Base-by-base conservation (phyloP, 2,888 invertebrate genomes). In the Acanthosoma haemorrhoidale region DNA sequence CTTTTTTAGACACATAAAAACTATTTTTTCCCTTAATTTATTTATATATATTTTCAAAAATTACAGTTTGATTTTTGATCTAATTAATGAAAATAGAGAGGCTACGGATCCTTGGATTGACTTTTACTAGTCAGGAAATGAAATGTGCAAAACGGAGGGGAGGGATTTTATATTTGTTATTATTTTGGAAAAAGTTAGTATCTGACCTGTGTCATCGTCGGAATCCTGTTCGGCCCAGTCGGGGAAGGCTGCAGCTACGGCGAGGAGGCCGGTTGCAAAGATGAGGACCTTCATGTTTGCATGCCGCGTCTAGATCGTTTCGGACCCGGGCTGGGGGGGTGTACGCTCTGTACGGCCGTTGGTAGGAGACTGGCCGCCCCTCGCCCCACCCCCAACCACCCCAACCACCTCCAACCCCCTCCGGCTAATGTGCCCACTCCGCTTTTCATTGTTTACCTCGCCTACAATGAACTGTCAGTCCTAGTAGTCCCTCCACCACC, bases 181-280 rank as follows among this genome's bases (percentile, higher is more conserved):
- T n/a, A n/a, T n/a, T n/a, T n/a, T n/a, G n/a, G n/a, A n/a, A n/a
- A n/a, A n/a, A n/a, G n/a, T n/a, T n/a, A n/a, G n/a, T n/a, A n/a
- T n/a, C 61, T 61, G n/a, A 61, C 61, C 61, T 61, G 61, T 61
- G 61, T 61, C 61, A 61, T 61, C 61, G 3, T 61, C 61, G 4
- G 61, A 18, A 8, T 61, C 61, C 21, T 61, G 61, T 18, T 61
- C 61, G 8, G 25, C 16, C 61, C 61, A 61, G 2, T 61, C 61
- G 1, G 61, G 34, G 1, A 6, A 13, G 11, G 36, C 36, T 18
- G 21, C 5, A 36, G 36, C 21, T 11, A 13, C 21, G n/a, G 21
- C 38, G n/a, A 61, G 61, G 9, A 61, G 32, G 16, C 13, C 34
- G 3, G 61, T 36, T 13, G 61, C n/a, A 4, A 61, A 21, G n/a